Base-by-base conservation (phyloP, 2,797 vertebrate genomes). In the Acrocephalus scirpaceus region DNA sequence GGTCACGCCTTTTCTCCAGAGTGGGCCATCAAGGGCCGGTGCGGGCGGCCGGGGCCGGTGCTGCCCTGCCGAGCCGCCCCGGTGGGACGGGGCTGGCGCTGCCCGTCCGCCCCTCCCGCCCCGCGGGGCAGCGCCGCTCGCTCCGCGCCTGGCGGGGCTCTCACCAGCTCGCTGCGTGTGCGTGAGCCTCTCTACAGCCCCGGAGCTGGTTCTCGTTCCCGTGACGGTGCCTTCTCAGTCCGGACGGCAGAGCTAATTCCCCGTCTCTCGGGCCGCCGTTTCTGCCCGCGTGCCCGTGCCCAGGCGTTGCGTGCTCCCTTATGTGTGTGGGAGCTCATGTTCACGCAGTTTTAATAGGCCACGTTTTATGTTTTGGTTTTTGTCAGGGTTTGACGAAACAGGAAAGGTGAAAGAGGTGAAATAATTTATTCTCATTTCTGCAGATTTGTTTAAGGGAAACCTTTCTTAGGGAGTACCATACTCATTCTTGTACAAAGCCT, bases 171-270 rank as follows among this genome's bases (percentile, higher is more conserved):
- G 4, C 50, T 6, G 15, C 11, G 4, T 2, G 23, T 9, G 65
- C 8, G 3, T 0, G 48, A 17, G 27, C 38, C 11, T 2, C 32
- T 10, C 22, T 4, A 0, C 51, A 5, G 72, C 40, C 32, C 30
- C 36, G 13, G 7, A 11, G 56, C 32, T 17, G 19, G 2, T 12
- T 9, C 50, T 15, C 16, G 15, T 16, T 23, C 40, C 47, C 12
- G 5, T 27, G 50, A 4, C 21, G 22, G 17, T 10, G 34, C 10
- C 40, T 40, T 21, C 29, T 11, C 21, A 3, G 47, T 7, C 10
- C 14, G 54, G 40, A 32, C 13, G 22, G 47, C 40, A 36, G 56
- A 32, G 16, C 48, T 32, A 8, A 42, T 61, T 23, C 26, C 21
- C 13, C 9, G 34, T 11, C 54, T 47, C 69, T 47, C 6, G 18